phyloP scores from a whole-genome alignment of 2,113 vertebrate genomes.

The Prunella fulvescens region DNA sequence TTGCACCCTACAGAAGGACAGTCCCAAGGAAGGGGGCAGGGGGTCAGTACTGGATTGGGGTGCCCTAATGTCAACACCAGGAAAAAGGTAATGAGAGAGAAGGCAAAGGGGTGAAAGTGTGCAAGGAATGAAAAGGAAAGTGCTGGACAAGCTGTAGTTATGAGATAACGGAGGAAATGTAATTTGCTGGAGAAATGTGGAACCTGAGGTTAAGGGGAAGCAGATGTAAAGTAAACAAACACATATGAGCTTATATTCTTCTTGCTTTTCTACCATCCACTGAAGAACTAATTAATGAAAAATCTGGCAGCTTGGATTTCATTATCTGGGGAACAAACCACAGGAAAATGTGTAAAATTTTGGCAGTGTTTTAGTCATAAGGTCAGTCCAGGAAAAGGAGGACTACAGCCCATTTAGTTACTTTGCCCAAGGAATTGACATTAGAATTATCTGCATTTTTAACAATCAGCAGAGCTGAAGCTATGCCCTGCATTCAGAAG shows the following conservation, averaged over 20 bases:
- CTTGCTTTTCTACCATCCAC: background rate
- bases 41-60: background rate
- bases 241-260: background rate
- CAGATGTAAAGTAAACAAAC: slow-evolving; percentile 34
- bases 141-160: background rate
- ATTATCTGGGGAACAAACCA: slow-evolving; percentile 5
- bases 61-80: background rate
- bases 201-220: background rate
- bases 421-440: background rate
- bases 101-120: background rate
- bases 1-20: background rate
- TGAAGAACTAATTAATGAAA: slow-evolving; percentile 34
- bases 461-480: background rate
- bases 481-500: background rate
- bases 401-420: background rate
- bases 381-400: background rate
- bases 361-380: background rate
- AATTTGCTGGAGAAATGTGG: background rate
- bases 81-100: background rate
- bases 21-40: background rate
- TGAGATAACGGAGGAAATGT: background rate
- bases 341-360: slow-evolving; percentile 18
- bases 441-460: background rate
- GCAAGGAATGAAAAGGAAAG: background rate
- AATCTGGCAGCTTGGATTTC: slow-evolving; percentile 1